These are phyloP conservation scores for Chlorodrepanis virens DNA, from an alignment of 2,113 vertebrate genomes.

Conservation along the genomic window DNA sequence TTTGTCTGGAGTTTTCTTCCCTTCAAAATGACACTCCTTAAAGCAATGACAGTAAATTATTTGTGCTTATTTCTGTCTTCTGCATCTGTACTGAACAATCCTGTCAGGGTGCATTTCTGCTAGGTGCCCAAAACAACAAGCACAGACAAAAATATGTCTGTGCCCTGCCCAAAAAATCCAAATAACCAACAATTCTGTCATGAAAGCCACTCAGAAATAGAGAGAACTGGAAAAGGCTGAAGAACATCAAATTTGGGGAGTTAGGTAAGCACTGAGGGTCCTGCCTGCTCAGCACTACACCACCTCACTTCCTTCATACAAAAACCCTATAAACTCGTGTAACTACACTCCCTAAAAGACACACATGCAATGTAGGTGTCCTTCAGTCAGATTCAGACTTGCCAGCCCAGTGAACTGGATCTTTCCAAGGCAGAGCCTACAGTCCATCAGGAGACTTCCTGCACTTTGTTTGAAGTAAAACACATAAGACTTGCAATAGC, in stretches of 20 bases:
- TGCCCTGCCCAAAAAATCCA: background rate
- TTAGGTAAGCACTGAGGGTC: background rate
- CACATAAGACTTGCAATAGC: rapidly evolving
- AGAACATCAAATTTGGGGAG: background rate
- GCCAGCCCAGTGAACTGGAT: background rate
- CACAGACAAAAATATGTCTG: background rate
- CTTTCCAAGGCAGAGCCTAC: background rate
- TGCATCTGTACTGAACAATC: background rate
- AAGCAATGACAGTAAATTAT: background rate
- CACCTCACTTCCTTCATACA: background rate
- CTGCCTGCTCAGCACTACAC: background rate
- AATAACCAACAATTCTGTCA: background rate
- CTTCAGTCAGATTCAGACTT: background rate
- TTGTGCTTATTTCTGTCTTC: background rate
- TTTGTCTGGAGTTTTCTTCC: background rate
- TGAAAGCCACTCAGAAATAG: background rate
- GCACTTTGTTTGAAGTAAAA: background rate
- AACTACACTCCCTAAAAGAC: background rate
- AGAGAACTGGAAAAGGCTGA: background rate
- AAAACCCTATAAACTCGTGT: background rate
- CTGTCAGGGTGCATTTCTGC: background rate
- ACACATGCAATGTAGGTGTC: background rate
- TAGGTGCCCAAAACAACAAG: background rate
- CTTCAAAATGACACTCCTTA: background rate
- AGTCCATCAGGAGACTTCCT: background rate